Base-by-base conservation (phyloP, 2,113 vertebrate species). In the western clawed frog (Xenopus tropicalis) region DNA sequence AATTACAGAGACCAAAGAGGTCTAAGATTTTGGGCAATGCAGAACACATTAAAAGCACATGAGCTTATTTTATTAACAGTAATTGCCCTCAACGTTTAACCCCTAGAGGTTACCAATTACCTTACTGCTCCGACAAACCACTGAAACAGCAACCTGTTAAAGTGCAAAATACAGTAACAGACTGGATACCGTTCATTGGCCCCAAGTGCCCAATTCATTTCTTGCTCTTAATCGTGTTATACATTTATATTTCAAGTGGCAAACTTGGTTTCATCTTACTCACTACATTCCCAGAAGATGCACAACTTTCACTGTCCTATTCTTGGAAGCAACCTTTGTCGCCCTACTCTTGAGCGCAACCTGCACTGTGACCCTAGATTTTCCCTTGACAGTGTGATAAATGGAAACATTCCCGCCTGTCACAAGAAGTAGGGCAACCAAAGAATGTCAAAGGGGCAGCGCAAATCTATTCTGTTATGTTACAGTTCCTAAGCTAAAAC, bases 331-430 rank as follows among this genome's bases (percentile, higher is more conserved):
- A 61, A 56, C 43, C 21, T 58, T 46, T 37, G 8, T 24, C 29
- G 54, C 65, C 72, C 64, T 52, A 52, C 61, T 68, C 51, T 66
- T 52, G 56, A 64, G 57, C 61, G 66, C 43, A 68, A 61, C 56
- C 64, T 19, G 65, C n/a, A 61, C n/a, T 48, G 24, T 21, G 52
- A 44, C 48, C 23, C 44, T 62, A 23, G 44, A 22, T 48, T 21
- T 42, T 54, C 69, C 72, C 66, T 68, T 74, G 72, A 68, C 65
- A 61, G 37, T 51, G 67, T 68, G 56, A 67, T 74, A 66, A 58
- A 74, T 37, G 65, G 67, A 68, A 56, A 68, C 22, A 61, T 52
- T 67, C 58, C 48, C 64, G 57, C 37, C 66, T 61, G 66, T 48
- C 56, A 57, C 48, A 48, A 10, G 48, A 66, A 66, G 56, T 74